Evolutionary conservation across 2,113 vertebrate species (phyloP).

Genomic region (Vombatus ursinus): DNA sequence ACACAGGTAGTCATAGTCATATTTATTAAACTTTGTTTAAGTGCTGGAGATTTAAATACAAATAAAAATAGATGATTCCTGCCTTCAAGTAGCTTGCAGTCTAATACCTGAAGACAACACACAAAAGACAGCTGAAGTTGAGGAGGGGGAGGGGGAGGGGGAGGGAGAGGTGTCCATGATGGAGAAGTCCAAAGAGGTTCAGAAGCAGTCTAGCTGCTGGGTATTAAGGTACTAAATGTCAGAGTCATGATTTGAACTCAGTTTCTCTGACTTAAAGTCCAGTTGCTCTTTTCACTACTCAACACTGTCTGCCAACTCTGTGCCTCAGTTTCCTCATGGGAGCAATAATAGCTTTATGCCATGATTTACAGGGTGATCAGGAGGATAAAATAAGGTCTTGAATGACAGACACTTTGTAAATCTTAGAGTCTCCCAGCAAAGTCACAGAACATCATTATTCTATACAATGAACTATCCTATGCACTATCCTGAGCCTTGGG

Average conservation of each 20-base stretch:
- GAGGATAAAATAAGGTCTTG: background rate
- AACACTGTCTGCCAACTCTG: background rate
- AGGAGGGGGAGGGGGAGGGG: too few species aligned
- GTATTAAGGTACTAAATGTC: background rate
- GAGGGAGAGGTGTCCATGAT: background rate
- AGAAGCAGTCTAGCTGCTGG: background rate
- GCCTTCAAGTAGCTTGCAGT: background rate
- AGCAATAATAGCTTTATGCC: background rate
- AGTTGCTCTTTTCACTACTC: background rate
- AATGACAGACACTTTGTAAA: background rate
- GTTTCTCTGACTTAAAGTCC: background rate
- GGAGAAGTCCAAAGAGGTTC: background rate
- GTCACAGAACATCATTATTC: background rate
- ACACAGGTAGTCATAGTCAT: background rate
- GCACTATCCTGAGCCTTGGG: background rate
- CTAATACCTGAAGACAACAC: background rate
- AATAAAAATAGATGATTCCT: background rate
- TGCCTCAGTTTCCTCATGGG: background rate
- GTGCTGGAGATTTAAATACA: background rate
- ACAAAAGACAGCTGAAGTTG: background rate
- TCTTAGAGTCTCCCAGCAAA: background rate
- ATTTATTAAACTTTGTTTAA: background rate
- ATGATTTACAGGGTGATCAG: background rate
- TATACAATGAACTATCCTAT: background rate
- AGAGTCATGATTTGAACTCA: background rate